Conservation (phyloP, 2,888 invertebrate species). For the Tetragonula carbonaria region DNA sequence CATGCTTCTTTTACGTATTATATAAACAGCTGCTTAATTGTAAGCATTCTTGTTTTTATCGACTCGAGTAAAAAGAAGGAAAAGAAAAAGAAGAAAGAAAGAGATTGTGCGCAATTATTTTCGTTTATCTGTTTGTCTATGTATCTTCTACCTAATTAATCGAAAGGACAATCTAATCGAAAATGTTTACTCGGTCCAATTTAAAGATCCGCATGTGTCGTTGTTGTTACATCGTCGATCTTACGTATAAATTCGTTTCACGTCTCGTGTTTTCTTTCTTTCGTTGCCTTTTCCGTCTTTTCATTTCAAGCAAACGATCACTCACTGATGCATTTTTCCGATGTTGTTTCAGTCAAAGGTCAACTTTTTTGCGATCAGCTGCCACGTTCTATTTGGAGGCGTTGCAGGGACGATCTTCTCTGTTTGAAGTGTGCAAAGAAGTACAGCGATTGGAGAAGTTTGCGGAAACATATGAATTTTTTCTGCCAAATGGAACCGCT, state of each 20-base stretch:
- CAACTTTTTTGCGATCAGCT: slow-evolving; percentile 75
- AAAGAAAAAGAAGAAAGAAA: background rate
- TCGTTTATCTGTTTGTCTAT: no score
- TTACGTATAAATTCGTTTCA: background rate
- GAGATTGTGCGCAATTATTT: no score
- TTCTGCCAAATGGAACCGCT: slow-evolving; percentile 77
- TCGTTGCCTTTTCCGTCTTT: background rate
- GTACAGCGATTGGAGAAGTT: slow-evolving; percentile 77
- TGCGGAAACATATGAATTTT: slow-evolving; percentile 78
- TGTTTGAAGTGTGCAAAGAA: slow-evolving; percentile 74
- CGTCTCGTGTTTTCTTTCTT: background rate
- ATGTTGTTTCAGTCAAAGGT: slow-evolving; percentile 68
- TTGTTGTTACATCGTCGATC: background rate
- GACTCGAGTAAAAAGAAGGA: no score
- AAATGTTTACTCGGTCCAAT: no score
- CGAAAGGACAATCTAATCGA: no score
- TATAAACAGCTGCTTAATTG: background rate
- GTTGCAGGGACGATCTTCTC: slow-evolving; percentile 72
- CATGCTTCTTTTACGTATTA: background rate
- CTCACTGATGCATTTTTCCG: slow-evolving; percentile 50
- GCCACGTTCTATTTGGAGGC: slow-evolving; percentile 70
- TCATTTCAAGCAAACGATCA: background rate
- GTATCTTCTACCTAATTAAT: background rate
- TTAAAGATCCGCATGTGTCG: background rate
- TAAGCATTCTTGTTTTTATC: no score